Evolutionary conservation across 2,888 invertebrate genomes (phyloP).

Genomic region (Machimus rusticus): DNA sequence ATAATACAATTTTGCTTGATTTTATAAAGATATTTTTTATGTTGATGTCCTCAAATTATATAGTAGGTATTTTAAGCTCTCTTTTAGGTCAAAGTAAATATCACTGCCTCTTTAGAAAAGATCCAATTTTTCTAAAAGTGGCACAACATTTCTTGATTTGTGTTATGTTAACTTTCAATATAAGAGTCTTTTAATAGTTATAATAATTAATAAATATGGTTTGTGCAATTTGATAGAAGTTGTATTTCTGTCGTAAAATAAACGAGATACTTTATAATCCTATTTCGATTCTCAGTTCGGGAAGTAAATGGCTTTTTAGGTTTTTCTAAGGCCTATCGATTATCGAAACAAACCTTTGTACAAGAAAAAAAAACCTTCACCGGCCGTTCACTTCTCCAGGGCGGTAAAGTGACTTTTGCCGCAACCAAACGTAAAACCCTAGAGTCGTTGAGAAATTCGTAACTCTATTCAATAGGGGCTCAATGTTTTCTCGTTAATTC

Average conservation of each 20-base stretch:
- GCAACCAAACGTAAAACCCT: background rate
- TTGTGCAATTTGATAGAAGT: background rate
- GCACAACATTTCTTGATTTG: background rate
- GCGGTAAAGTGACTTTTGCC: background rate
- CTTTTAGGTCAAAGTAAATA: too few relatives aligned
- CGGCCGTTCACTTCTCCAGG: background rate
- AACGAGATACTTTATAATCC: background rate
- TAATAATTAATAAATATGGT: background rate
- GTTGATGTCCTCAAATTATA: too few relatives aligned
- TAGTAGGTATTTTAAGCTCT: too few relatives aligned
- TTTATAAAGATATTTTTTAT: too few relatives aligned
- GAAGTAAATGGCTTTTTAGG: background rate
- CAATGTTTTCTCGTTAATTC: background rate
- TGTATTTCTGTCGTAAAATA: background rate
- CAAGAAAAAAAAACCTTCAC: background rate
- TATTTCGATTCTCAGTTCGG: background rate
- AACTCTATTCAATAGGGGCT: background rate
- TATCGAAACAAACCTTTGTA: background rate
- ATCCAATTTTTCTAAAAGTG: too few relatives aligned
- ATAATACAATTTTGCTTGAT: too few relatives aligned
- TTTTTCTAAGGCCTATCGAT: background rate
- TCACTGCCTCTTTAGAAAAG: too few relatives aligned
- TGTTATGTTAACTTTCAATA: background rate
- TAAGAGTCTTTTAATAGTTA: too few relatives aligned
- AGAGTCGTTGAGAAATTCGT: background rate